Evolutionary conservation across 2,113 vertebrate genomes (phyloP).

Genomic region (Amia ocellicauda): DNA sequence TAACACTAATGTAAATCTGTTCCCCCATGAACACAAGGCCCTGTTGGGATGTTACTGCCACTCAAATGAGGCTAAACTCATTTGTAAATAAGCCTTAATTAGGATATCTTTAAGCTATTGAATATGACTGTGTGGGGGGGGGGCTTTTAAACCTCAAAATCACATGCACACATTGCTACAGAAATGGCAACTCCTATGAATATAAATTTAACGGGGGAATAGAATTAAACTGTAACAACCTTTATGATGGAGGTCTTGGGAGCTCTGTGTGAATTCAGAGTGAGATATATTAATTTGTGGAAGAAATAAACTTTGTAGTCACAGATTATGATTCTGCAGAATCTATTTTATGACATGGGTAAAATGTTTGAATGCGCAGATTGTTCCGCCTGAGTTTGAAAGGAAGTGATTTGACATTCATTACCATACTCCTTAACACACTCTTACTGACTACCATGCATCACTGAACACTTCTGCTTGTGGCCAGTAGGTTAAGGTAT

Average conservation of each 20-base stretch:
- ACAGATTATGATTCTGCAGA: too few relatives aligned
- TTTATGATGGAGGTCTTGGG: conserved; percentile 26
- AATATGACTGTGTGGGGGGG: conserved; percentile 31
- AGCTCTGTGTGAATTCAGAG: not conserved
- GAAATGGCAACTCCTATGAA: conserved; percentile 30
- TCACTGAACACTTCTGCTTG: too few relatives aligned
- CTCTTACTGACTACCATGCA: not conserved
- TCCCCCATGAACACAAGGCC: not conserved
- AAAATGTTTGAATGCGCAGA: too few relatives aligned
- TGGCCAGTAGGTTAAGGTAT: too few relatives aligned
- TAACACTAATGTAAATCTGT: not conserved
- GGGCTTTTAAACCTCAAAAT: conserved; percentile 20
- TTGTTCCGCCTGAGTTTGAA: too few relatives aligned
- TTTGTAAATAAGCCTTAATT: conserved; percentile 32
- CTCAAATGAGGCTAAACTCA: conserved; percentile 9
- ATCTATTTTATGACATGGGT: too few relatives aligned
- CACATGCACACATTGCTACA: conserved; percentile 35
- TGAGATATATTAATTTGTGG: too few relatives aligned
- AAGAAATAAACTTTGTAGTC: too few relatives aligned
- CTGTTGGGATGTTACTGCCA: not conserved
- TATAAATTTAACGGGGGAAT: conserved; percentile 46
- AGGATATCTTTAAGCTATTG: conserved; percentile 15
- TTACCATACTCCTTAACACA: not conserved
- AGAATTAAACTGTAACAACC: conserved; percentile 21
- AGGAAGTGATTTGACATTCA: too few relatives aligned